A percentile compares a stretch with the other conserved stretches of the same genome.
phyloP scores from a whole-genome alignment of 2,797 vertebrate genomes.

The Perodicticus potto region DNA sequence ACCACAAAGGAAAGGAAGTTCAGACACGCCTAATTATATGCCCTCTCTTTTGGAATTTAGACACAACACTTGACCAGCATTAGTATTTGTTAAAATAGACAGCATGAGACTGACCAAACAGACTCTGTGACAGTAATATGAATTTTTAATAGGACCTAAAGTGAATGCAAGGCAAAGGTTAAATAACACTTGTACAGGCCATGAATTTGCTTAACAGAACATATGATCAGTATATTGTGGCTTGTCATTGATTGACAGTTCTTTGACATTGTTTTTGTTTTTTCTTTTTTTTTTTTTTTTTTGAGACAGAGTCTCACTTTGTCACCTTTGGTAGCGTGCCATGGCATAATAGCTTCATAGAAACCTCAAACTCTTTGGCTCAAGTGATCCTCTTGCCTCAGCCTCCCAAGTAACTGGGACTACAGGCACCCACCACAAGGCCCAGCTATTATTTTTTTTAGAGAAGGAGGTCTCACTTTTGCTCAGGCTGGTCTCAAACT shows the following conservation, averaged over 20 bases:
- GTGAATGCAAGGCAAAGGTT: not conserved
- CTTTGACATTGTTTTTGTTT: not conserved
- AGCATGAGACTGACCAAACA: not conserved
- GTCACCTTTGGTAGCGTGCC: no score
- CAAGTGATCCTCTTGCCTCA: no score
- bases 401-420: no score
- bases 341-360: no score
- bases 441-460: no score
- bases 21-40: not conserved
- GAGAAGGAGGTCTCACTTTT: no score
- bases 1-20: not conserved
- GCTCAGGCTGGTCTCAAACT: no score
- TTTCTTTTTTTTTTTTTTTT: no score
- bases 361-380: no score
- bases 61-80: not conserved
- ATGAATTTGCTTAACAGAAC: not conserved
- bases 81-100: not conserved
- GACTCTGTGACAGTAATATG: not conserved
- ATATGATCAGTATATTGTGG: not conserved
- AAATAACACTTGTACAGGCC: not conserved
- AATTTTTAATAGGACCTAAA: not conserved
- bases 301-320: no score
- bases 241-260: not conserved
- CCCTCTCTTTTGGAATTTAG: not conserved
- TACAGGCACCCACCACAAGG: no score